Base-by-base conservation (phyloP, 2,888 invertebrate genomes). In the Acronicta alni region DNA sequence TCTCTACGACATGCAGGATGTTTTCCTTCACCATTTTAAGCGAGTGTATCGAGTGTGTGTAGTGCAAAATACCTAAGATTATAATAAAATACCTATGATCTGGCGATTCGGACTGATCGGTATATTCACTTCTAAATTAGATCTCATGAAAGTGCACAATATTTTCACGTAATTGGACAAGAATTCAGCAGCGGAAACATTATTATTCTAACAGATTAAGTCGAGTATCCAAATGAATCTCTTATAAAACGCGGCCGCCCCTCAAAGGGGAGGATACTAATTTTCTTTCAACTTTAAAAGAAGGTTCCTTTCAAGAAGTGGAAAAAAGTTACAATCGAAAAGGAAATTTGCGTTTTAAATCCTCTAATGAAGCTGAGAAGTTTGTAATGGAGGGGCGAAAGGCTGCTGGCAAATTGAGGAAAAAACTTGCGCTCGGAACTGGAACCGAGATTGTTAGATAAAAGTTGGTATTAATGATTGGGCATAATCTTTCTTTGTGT, bases 281-380 rank as follows among this genome's bases (percentile, higher is more conserved):
- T 93, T 94, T 93, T 89, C 92, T 93, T 90, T 88, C 87, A 85
- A 90, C 86, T 92, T 84, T 90, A 89, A 93, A 94, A 93, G 91
- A 92, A 92, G 92, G 90, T 91, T 92, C 89, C 90, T 92, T 92
- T 91, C 91, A 90, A 92, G 91, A 87, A 90, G 90, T 92, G 87
- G 90, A 93, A 93, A 93, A 93, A 94, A 94, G 93, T 93, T 94
- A 93, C 93, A 93, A 93, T 92, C 93, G 92, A 91, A 93, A 91
- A 89, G 92, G 92, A 92, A 94, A 94, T 94, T 94, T 94, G 94
- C 93, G 93, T 93, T 94, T 94, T 94, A 94, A 94, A 93, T 93
- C 92, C 89, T 93, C 94, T 94, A 94, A 94, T 93, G 93, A 93
- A 93, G 91, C 93, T 88, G 91, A 91, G 94, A 93, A 94, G 87